A percentile compares a stretch with the other conserved stretches of the same genome.
These are phyloP conservation scores for Hippasteria phrygiana DNA, from an alignment of 53 echinoderm and acorn worm species.

Conservation along the genomic window DNA sequence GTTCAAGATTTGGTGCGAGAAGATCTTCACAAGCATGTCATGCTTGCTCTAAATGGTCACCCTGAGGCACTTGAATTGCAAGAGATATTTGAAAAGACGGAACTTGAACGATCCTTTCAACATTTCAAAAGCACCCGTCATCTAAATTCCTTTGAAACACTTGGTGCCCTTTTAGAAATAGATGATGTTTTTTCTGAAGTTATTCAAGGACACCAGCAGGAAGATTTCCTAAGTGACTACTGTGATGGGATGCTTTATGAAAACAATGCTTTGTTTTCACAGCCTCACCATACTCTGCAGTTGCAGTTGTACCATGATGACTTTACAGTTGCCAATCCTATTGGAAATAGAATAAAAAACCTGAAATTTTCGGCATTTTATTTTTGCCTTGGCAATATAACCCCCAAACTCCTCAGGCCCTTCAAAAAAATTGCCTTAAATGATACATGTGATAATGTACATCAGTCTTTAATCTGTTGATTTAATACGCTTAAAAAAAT, in stretches of 20 bases:
- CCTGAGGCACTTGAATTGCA: slow-evolving; percentile 7
- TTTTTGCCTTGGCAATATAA: slow-evolving; percentile 50
- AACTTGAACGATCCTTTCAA: slow-evolving; percentile 26
- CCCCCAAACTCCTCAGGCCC: slow-evolving; percentile 31
- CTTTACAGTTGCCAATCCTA: slow-evolving; percentile 59
- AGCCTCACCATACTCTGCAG: slow-evolving; percentile 23
- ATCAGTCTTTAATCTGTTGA: too few species aligned
- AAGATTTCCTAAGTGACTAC: slow-evolving; percentile 32
- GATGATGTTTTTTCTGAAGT: slow-evolving; percentile 58
- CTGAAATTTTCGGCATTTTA: slow-evolving; percentile 59
- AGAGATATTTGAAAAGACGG: slow-evolving; percentile 4
- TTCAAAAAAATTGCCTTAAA: too few species aligned
- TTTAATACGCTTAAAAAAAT: too few species aligned
- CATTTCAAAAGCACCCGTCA: slow-evolving; percentile 16
- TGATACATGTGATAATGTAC: too few species aligned
- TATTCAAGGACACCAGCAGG: slow-evolving; percentile 49
- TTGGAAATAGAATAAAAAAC: slow-evolving; percentile 46
- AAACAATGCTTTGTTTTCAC: slow-evolving; percentile 14
- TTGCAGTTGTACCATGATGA: slow-evolving; percentile 63
- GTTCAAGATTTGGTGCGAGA: slow-evolving; percentile 17
- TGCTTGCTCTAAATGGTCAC: not conserved
- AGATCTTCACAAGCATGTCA: slow-evolving; percentile 8
- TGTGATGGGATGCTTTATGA: slow-evolving; percentile 57
- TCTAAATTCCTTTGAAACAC: slow-evolving; percentile 56
- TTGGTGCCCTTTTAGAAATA: slow-evolving; percentile 32